Percentiles rank a stretch among this genome's conserved stretches.
Evolutionary conservation across 1,140 invertebrate genomes (phyloP).

Genomic region (Zaprionus capensis): DNA sequence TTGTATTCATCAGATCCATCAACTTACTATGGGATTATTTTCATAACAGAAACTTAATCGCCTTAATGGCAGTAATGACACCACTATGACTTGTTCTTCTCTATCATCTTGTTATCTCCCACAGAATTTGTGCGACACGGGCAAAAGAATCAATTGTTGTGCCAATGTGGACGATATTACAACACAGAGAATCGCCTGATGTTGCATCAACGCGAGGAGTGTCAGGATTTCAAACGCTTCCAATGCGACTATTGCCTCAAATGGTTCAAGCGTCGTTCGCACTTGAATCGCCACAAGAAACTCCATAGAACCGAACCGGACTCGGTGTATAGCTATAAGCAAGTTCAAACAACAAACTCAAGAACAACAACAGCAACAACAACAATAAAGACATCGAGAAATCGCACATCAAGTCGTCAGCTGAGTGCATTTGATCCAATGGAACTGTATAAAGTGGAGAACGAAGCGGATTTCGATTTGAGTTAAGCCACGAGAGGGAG

Average conservation of each 20-base stretch:
- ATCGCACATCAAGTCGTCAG: slow-evolving; percentile 4
- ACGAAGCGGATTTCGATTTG: slow-evolving; percentile 47
- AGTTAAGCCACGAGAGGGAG: slow-evolving; percentile 12
- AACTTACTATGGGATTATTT: slow-evolving; percentile 8
- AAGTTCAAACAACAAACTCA: slow-evolving; percentile 24
- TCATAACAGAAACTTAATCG: neutral
- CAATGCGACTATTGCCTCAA: slow-evolving; percentile 69
- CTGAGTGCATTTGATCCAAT: slow-evolving; percentile 46
- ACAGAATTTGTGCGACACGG: slow-evolving; percentile 56
- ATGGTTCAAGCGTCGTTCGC: slow-evolving; percentile 74
- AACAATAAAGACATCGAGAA: slow-evolving; percentile 1
- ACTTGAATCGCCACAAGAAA: slow-evolving; percentile 69
- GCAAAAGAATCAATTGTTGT: slow-evolving; percentile 66
- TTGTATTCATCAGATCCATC: slow-evolving; percentile 40
- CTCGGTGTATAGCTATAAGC: slow-evolving; percentile 28
- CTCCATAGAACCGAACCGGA: slow-evolving; percentile 57
- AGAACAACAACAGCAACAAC: neutral
- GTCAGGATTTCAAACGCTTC: slow-evolving; percentile 73
- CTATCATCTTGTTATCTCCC: slow-evolving; percentile 38
- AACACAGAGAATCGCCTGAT: slow-evolving; percentile 60
- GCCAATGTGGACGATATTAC: slow-evolving; percentile 74
- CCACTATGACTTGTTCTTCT: slow-evolving; percentile 9
- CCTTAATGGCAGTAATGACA: neutral
- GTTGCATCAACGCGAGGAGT: slow-evolving; percentile 71
- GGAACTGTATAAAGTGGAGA: slow-evolving; percentile 59